A percentile compares a stretch with the other conserved stretches of the same genome.
phyloP scores from a whole-genome alignment of 2,113 vertebrate species.

The Sebastes fasciatus region DNA sequence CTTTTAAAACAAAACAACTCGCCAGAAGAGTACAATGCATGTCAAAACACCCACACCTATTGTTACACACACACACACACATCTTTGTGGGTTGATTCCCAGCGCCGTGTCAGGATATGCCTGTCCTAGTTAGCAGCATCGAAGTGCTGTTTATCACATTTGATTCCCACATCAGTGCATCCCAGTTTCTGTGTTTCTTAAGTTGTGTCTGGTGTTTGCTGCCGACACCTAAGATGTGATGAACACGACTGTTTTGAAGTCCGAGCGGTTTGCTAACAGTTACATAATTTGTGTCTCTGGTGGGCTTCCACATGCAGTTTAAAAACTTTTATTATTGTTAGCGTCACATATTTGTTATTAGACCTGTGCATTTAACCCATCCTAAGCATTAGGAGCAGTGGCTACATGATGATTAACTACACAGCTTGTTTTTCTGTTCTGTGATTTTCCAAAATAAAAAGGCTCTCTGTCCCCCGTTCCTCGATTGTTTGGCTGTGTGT shows the following conservation, averaged over 20 bases:
- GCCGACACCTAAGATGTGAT: not conserved
- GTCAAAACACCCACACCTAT: not conserved
- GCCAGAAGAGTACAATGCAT: not conserved
- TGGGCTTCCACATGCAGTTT: no score
- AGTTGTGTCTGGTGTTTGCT: not conserved
- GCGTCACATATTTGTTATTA: no score
- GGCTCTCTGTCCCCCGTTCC: not conserved
- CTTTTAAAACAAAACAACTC: not conserved
- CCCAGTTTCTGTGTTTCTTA: not conserved
- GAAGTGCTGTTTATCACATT: not conserved
- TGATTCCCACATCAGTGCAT: not conserved
- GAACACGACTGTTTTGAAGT: not conserved
- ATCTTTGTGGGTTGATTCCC: not conserved
- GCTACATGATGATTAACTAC: not conserved
- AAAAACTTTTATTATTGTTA: no score
- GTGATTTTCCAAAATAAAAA: not conserved
- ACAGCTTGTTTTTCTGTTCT: not conserved
- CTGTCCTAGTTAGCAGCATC: not conserved
- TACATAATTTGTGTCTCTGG: no score
- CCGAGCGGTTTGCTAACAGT: no score
- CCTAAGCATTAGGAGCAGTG: no score
- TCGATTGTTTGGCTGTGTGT: slow-evolving; percentile 13
- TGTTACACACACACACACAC: slow-evolving; percentile 1
- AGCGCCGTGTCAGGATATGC: not conserved
- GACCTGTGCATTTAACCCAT: no score